Evolutionary conservation across 2,888 invertebrate genomes (phyloP), one percentile per base, ranked within the genome.

Genomic region (Lithophane ornitopus): DNA sequence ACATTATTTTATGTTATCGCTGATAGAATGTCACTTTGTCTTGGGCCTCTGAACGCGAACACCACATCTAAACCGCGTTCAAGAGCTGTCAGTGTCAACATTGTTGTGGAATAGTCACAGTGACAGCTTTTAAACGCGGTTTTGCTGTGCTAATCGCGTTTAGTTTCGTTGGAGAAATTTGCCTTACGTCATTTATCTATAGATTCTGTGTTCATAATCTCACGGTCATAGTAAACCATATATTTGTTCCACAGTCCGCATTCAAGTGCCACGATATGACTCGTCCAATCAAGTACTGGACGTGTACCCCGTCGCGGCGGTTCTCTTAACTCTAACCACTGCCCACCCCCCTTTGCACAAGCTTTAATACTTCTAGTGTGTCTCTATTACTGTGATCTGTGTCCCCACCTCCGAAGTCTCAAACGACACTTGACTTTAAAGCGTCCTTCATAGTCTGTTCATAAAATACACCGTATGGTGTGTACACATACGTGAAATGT

Each of bases 271-370:
- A 94, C 88, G 94, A 95, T 84, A 83, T 91, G 62, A 88, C 91
- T 46, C 93, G 93, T 77, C 91, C 93, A 52, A 92, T 90, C 92
- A 94, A 94, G 85, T 94, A 93, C 86, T 95, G 95, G 95, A 91
- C 91, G 61, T 85, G 95, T 91, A 87, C 92, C 28, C 93, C 94
- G 22, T 89, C 94, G 28, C 90, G 95, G 78, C 94, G 94, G 76
- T 95, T 94, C 90, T 94, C 91, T 88, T 93, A 93, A 92, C 56
- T 77, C 52, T 76, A 74, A 80, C 34, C 61, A 65, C 81, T 76
- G 66, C 74, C 83, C 76, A 69, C 73, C 76, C 74, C 80, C 73
- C 71, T 73, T 85, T 85, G 90, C 90, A 90, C 92, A 91, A 89
- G 90, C 90, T 91, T 88, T 89, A 89, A 89, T 86, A 78, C 75